Conservation (phyloP, 2,888 invertebrate genomes). For the Tinea pellionella region DNA sequence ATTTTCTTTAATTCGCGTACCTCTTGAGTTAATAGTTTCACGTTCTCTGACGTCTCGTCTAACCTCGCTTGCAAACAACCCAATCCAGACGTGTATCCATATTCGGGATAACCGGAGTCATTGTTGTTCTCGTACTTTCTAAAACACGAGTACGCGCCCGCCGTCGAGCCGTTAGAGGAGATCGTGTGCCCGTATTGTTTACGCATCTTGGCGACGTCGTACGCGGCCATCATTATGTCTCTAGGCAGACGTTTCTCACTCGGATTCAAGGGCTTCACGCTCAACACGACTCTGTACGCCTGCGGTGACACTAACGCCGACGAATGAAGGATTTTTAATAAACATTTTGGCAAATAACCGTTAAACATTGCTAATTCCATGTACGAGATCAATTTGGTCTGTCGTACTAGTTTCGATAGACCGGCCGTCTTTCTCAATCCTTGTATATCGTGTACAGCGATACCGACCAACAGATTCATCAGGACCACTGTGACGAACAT, state of each 20-base stretch:
- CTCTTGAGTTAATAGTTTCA: constrained; percentile 75
- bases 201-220: constrained; percentile 82
- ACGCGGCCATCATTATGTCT: constrained; percentile 83
- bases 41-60: constrained; percentile 76
- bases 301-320: constrained; percentile 85
- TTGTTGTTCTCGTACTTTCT: constrained; percentile 75
- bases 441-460: constrained; percentile 89
- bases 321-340: constrained; percentile 79
- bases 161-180: constrained; percentile 73
- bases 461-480: constrained; percentile 88
- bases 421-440: constrained; percentile 88
- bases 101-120: constrained; percentile 59
- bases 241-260: constrained; percentile 83
- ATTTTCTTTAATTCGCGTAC: constrained; percentile 75
- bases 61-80: constrained; percentile 73
- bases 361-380: constrained; percentile 85
- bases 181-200: constrained; percentile 78
- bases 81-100: constrained; percentile 66
- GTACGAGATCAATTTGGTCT: constrained; percentile 88
- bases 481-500: constrained; percentile 87
- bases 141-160: constrained; percentile 73
- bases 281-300: constrained; percentile 83
- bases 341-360: constrained; percentile 80
- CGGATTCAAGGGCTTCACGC: constrained; percentile 86
- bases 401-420: constrained; percentile 83